These are phyloP conservation scores for Aphelenchoides besseyi DNA, from an alignment of 1,140 invertebrate species.

Conservation along the genomic window DNA sequence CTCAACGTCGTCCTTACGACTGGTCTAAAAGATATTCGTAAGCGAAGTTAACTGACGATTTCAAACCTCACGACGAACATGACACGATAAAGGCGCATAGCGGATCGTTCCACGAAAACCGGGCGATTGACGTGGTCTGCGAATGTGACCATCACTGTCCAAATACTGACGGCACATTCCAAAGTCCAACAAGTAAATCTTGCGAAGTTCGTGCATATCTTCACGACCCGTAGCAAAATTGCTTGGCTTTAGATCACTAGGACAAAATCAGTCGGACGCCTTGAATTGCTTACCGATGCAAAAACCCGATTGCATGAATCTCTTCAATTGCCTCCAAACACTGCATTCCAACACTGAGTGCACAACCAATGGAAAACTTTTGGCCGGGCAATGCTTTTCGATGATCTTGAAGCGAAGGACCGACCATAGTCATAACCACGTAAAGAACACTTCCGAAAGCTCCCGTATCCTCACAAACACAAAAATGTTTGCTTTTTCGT, in stretches of 20 bases:
- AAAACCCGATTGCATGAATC: constrained; percentile 45
- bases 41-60: constrained; percentile 36
- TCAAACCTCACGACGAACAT: constrained; percentile 26
- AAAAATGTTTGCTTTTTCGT: constrained; percentile 13
- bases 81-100: constrained; percentile 47
- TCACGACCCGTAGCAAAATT: constrained; percentile 34
- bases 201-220: constrained; percentile 26
- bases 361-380: constrained; percentile 45
- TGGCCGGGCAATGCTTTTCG: constrained; percentile 15
- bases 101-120: constrained; percentile 55
- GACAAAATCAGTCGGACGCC: constrained; percentile 22
- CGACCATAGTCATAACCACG: constrained; percentile 39
- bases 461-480: constrained; percentile 20
- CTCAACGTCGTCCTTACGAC: constrained; percentile 43
- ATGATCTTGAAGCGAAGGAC: constrained; percentile 27
- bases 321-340: constrained; percentile 49
- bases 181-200: constrained; percentile 48
- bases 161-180: constrained; percentile 46
- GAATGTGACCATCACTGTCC: constrained; percentile 43
- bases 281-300: constrained; percentile 46
- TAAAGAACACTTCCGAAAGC: constrained; percentile 36
- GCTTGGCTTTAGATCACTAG: constrained; percentile 37
- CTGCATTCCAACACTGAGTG: constrained; percentile 41
- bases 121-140: constrained; percentile 38
- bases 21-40: constrained; percentile 42